Evolutionary conservation across 1,140 invertebrate species (phyloP).

Genomic region (Trinorchestia longiramus): DNA sequence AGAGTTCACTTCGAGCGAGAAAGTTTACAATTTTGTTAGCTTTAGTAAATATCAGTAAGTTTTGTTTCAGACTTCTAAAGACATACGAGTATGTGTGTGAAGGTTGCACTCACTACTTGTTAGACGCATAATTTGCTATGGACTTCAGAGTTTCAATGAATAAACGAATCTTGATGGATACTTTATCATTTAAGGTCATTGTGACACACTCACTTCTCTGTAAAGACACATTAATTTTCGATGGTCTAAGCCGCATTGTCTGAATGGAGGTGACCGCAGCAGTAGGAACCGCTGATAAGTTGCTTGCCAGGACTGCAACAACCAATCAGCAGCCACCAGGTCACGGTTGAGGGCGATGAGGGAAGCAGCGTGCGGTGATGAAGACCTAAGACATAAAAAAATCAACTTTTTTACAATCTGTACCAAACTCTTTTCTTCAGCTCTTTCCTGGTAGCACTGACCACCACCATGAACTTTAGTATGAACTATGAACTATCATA

Average conservation of each 20-base stretch:
- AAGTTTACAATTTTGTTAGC: no score
- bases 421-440: no score
- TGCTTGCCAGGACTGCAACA: constrained; percentile 59
- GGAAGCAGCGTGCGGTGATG: constrained; percentile 32
- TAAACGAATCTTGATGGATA: neutral
- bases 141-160: neutral
- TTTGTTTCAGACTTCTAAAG: neutral
- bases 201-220: neutral
- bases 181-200: neutral
- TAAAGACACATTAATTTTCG: neutral
- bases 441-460: no score
- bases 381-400: constrained; percentile 21
- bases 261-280: neutral
- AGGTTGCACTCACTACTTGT: neutral
- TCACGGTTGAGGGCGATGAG: constrained; percentile 41
- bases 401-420: no score
- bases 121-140: neutral
- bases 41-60: neutral
- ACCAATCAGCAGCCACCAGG: constrained; percentile 58
- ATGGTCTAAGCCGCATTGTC: neutral
- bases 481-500: no score
- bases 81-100: neutral
- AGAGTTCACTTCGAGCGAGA: neutral
- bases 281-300: constrained; percentile 46
- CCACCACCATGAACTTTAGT: no score